Percentiles rank a stretch among this genome's conserved stretches.
Evolutionary conservation across 2,888 invertebrate genomes (phyloP).

Genomic region (Acrobasis consociella): DNA sequence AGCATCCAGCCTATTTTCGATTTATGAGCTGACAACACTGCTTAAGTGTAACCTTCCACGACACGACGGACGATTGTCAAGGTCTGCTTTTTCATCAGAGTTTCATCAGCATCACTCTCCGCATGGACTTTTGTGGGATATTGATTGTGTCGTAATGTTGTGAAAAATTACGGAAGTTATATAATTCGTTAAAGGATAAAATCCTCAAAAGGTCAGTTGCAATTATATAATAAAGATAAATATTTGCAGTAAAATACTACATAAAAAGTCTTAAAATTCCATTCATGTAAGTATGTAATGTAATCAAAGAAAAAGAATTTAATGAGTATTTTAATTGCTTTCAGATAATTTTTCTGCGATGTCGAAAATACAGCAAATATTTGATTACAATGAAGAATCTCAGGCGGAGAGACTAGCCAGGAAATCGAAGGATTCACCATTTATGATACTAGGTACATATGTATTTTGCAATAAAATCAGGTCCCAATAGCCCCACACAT

Average conservation of each 20-base stretch:
- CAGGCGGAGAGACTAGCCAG: constrained; percentile 82
- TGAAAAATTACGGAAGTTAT: constrained; percentile 53
- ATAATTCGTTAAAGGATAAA: constrained; percentile 50
- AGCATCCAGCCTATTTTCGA: too few relatives aligned
- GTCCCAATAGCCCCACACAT: too few relatives aligned
- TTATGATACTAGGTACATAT: constrained; percentile 86
- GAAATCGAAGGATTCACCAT: constrained; percentile 88
- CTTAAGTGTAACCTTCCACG: constrained; percentile 6
- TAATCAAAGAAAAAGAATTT: neutral
- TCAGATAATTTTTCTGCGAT: constrained; percentile 45
- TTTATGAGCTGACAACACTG: too few relatives aligned
- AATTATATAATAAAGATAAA: neutral
- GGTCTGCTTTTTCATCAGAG: neutral
- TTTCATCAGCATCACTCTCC: neutral
- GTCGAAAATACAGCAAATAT: constrained; percentile 62
- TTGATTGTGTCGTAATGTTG: constrained; percentile 67
- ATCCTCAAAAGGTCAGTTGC: constrained; percentile 18
- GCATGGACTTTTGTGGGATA: neutral
- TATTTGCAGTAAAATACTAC: too few relatives aligned
- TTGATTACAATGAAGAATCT: constrained; percentile 80
- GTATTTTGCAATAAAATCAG: too few relatives aligned
- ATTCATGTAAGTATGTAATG: too few relatives aligned
- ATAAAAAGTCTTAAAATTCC: too few relatives aligned
- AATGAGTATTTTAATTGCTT: neutral
- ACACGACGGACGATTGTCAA: constrained; percentile 7